Evolutionary conservation across 2,888 invertebrate species (phyloP).

Genomic region (Pimpla rufipes): DNA sequence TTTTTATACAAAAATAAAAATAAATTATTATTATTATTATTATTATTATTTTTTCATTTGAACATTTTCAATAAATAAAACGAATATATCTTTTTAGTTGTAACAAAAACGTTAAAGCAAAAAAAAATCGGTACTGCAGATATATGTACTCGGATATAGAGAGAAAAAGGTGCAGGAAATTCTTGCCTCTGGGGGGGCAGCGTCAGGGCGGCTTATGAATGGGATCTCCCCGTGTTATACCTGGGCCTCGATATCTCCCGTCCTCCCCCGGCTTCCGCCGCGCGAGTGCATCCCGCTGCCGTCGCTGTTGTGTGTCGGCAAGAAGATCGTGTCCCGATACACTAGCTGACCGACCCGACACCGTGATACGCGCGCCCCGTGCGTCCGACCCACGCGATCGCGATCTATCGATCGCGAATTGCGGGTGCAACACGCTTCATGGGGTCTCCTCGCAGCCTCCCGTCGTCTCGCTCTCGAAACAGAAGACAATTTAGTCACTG

Average conservation of each 20-base stretch:
- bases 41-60: no score
- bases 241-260: slow-evolving; percentile 47
- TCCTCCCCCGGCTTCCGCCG: slow-evolving; percentile 43
- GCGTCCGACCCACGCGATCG: slow-evolving; percentile 21
- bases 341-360: slow-evolving; percentile 16
- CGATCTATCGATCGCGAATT: slow-evolving; percentile 38
- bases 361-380: slow-evolving; percentile 27
- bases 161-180: slow-evolving; percentile 30
- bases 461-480: not conserved
- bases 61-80: no score
- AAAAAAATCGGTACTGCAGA: no score
- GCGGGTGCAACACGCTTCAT: slow-evolving; percentile 17
- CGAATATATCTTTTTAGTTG: no score
- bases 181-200: slow-evolving; percentile 18
- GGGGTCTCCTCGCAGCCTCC: not conserved
- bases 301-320: slow-evolving; percentile 33
- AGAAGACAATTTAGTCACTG: no score
- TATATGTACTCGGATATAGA: no score
- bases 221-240: slow-evolving; percentile 45
- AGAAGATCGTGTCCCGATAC: slow-evolving; percentile 60
- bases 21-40: no score
- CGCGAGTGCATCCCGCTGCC: slow-evolving; percentile 22
- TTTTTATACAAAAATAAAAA: no score
- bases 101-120: no score
- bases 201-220: slow-evolving; percentile 50